Evolutionary conservation across 1,140 invertebrate genomes (phyloP).

Genomic region (Globodera ellingtonae): DNA sequence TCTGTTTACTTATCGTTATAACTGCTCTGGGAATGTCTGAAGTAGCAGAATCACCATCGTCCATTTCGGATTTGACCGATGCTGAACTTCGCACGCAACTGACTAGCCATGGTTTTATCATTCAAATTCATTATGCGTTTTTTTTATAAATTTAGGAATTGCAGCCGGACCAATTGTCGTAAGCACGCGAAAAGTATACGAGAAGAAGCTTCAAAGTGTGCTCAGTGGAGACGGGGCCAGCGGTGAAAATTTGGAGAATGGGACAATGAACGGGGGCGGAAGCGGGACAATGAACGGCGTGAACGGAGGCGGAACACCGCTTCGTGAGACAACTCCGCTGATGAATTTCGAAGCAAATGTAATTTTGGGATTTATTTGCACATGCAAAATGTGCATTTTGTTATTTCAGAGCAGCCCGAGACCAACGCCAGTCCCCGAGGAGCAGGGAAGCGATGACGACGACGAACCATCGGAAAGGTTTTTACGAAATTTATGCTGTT

Average conservation of each 20-base stretch:
- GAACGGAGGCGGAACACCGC: conserved; percentile 11
- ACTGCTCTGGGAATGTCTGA: not conserved
- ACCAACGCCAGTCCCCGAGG: not conserved
- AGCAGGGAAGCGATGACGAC: conserved; percentile 26
- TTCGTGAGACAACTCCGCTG: conserved; percentile 10
- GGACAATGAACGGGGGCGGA: not conserved
- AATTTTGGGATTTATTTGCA: not conserved
- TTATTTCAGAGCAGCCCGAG: conserved; percentile 12
- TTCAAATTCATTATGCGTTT: not conserved
- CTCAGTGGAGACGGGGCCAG: conserved; percentile 8
- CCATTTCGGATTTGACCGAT: conserved; percentile 17
- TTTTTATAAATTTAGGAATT: conserved; percentile 22
- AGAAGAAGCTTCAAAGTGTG: conserved; percentile 35
- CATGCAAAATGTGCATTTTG: not conserved
- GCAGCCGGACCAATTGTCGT: conserved; percentile 23
- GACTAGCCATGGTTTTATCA: conserved; percentile 5
- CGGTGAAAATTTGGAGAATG: not conserved
- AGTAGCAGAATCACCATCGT: not conserved
- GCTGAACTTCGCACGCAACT: conserved; percentile 20
- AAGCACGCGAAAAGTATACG: conserved; percentile 34
- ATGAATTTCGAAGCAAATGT: not conserved
- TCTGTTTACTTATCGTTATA: no score
- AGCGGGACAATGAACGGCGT: conserved; percentile 12
- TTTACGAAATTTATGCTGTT: not conserved
- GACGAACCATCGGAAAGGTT: conserved; percentile 12